Evolutionary conservation across 2,113 vertebrate species (phyloP), one percentile per base, ranked within the genome.

Genomic region (Progne subis): DNA sequence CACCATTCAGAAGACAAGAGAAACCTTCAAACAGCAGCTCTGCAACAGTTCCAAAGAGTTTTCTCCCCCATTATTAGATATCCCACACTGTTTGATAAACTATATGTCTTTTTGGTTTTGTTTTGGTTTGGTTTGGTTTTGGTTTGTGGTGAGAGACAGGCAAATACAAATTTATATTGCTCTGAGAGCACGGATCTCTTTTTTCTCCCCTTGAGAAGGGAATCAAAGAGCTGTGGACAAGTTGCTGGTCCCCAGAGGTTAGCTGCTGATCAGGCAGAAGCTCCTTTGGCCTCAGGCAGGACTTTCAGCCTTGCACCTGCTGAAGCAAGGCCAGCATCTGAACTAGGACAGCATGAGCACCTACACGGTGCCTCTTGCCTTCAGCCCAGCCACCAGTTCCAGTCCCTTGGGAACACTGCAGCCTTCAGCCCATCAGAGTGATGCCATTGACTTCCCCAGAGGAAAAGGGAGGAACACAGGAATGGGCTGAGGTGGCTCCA

Each of bases 311-410:
- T 59, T 60, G 20, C 29, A 43, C 4, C 63, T 26, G 18, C 55
- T 70, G 46, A 63, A 70, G 18, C 1, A 1, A 72, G n/a, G 4
- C 34, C 24, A 41, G 44, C 50, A 41, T 26, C 28, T 53, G 61
- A 61, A 24, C 24, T 4, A 63, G 67, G 23, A n/a, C 43, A 71
- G 43, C 0, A 0, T 49, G n/a, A 63, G 52, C 49, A 34, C 53
- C 76, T 19, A 1, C n/a, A 9, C 5, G 18, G 56, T 16, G 17
- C 6, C n/a, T 39, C 37, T 37, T 24, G n/a, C 23, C 52, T 78
- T 41, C 52, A 41, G 69, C 11, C 4, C 74, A 68, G 10, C 19
- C 67, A 28, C 1, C 32, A 47, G 7, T 7, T 60, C 18, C 4
- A 6, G 28, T 14, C 44, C 75, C 41, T 16, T 39, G 55, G 86